phyloP scores from a whole-genome alignment of 1,140 invertebrate genomes.

The Drosophila burlai region DNA sequence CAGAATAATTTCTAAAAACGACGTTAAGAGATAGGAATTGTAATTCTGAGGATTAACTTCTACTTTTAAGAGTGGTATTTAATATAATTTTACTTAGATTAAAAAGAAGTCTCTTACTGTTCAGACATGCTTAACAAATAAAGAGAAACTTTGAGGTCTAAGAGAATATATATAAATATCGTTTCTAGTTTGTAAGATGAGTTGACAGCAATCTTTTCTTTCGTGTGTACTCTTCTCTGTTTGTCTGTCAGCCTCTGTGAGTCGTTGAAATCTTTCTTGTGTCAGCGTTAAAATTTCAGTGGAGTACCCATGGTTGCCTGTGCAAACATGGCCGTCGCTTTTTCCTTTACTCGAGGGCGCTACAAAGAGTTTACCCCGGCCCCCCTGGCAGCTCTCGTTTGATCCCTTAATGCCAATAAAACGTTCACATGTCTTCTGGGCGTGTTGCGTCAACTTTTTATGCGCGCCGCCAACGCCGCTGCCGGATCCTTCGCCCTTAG shows the following conservation, averaged over 20 bases:
- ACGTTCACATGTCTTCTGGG: slow-evolving; percentile 78
- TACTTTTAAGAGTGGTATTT: not conserved
- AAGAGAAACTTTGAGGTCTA: not conserved
- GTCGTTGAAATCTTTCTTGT: slow-evolving; percentile 78
- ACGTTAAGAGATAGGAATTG: not conserved
- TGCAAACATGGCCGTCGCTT: slow-evolving; percentile 64
- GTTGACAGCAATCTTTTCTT: not conserved
- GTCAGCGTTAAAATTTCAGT: slow-evolving; percentile 79
- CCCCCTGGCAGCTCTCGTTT: slow-evolving; percentile 51
- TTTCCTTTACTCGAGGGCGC: slow-evolving; percentile 69
- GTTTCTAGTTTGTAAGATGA: not conserved
- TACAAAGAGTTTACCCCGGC: slow-evolving; percentile 67
- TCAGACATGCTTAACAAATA: not conserved
- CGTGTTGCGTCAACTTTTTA: slow-evolving; percentile 78
- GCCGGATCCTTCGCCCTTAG: slow-evolving; percentile 1
- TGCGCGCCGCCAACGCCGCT: slow-evolving; percentile 22
- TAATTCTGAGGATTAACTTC: too few species aligned
- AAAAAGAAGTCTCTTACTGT: not conserved
- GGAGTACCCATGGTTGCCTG: slow-evolving; percentile 72
- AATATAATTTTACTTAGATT: too few species aligned
- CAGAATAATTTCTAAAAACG: not conserved
- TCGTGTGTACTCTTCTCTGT: slow-evolving; percentile 18
- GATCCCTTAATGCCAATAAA: slow-evolving; percentile 83
- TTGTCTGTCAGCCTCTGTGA: slow-evolving; percentile 40
- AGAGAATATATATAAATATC: not conserved